These are phyloP conservation scores for Myiagra hebetior DNA, from an alignment of 2,113 vertebrate species.

Conservation along the genomic window DNA sequence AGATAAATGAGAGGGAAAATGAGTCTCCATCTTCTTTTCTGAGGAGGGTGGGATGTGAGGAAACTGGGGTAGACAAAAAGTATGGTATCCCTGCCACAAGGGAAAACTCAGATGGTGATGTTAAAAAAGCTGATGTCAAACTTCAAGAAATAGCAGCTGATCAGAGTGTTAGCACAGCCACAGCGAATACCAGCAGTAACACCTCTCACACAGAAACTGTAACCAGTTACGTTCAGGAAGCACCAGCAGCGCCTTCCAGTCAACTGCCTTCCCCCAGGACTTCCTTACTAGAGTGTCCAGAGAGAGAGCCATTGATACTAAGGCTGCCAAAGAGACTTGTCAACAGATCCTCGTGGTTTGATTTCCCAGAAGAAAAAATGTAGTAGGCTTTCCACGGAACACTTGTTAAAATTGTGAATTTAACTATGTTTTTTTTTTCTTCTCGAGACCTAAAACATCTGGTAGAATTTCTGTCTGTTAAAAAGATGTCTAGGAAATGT, in stretches of 20 bases:
- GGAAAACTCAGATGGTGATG: not conserved
- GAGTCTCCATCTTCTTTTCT: not conserved
- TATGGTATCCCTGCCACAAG: not conserved
- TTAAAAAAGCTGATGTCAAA: not conserved
- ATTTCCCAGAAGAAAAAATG: constrained; percentile 41
- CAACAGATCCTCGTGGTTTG: constrained; percentile 34
- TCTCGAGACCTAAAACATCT: not conserved
- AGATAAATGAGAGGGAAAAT: not conserved
- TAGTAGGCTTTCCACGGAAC: not conserved
- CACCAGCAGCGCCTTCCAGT: constrained; percentile 39
- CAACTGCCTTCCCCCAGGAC: constrained; percentile 40
- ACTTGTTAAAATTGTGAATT: not conserved
- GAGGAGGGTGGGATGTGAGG: not conserved
- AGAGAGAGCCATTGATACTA: constrained; percentile 49
- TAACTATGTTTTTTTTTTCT: not conserved
- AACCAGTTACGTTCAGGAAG: not conserved
- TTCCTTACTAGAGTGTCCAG: constrained; percentile 44
- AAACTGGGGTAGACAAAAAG: constrained; percentile 3
- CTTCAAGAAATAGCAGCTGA: constrained; percentile 2
- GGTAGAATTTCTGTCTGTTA: not conserved
- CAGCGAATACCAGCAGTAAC: not conserved
- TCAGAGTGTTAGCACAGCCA: not conserved
- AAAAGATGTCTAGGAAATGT: constrained; percentile 3
- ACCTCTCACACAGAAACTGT: not conserved
- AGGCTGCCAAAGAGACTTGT: constrained; percentile 69